Evolutionary conservation across 2,113 vertebrate genomes (phyloP), one percentile per base, ranked within the genome.

Genomic region (Macquaria ambigua): DNA sequence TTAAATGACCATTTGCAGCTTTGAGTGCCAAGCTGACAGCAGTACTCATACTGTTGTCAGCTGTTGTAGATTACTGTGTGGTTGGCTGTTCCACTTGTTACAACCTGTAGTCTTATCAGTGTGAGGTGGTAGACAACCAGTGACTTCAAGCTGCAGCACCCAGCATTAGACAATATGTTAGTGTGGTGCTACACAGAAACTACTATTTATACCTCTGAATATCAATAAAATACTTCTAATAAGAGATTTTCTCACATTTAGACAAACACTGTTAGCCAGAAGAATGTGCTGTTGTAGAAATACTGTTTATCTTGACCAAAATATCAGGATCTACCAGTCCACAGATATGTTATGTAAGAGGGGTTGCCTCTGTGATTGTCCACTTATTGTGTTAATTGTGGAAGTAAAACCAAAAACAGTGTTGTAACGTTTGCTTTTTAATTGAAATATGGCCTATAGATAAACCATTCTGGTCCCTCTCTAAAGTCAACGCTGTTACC

Each of bases 1-100:
- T n/a, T 74, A 23, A 37, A 62, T 41, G 61, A 39, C 52, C 52
- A 77, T 37, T 66, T 28, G 21, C 25, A 83, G 56, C 37, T 34
- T 12, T 70, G 56, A 6, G 34, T 77, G 18, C 28, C 23, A 59
- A 21, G 34, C 10, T 20, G 21, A 31, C 80, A 46, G 58, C 16
- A 46, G n/a, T 55, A 15, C 46, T 21, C 61, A 43, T 14, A 43
- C 15, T 28, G 8, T 6, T 31, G 66, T 83, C 37, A 61, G 20
- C 23, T 76, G n/a, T 12, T 53, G 39, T 28, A 68, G 41, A 70
- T 34, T 12, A 21, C 21, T 61, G 16, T 59, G 20, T 63, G 52
- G 34, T n/a, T 23, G 28, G 25, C 28, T 25, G 48, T 20, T 25
- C 23, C 21, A 53, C 10, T 56, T 41, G 46, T 53, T 71, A 53